Evolutionary conservation across 2,888 invertebrate genomes (phyloP), one percentile per base, ranked within the genome.

Genomic region (Drepana falcataria): DNA sequence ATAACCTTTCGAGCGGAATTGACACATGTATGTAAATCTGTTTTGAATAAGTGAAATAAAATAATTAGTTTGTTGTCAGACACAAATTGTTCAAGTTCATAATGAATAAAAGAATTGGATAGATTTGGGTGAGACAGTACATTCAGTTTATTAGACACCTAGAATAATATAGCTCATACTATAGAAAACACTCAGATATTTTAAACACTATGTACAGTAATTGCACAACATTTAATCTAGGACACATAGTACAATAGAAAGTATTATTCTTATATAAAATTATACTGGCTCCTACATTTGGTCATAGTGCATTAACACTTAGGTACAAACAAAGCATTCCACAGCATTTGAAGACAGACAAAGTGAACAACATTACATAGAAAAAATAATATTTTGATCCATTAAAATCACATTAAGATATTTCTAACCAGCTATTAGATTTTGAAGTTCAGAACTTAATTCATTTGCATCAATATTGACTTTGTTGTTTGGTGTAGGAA

Each of bases 371-470:
- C 40, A 51, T 44, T 59, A 69, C 48, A 59, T 59, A 61, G 56
- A 52, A 60, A 60, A 60, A 48, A 60, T 64, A 63, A 61, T 55
- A 60, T 59, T 48, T 48, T 34, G 34, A 4, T 34, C 37, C 59
- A 61, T 61, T 55, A 56, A 21, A 59, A 52, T 57, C 55, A 53
- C 52, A 52, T 41, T 4, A 52, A 55, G 47, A 35, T 56, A 48
- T 44, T 21, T 69, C 63, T 86, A 90, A 65, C 87, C 86, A 44
- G 87, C 80, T 55, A 91, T 83, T 7, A 92, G 78, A 69, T 92
- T 92, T 77, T 92, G 89, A 48, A 92, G 82, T 66, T 92, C 88
- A 47, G 90, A 77, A 67, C 90, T 91, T 53, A 92, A 75, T 70
- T 92, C 92, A 37, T 84, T 77, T 0, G 91, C 68, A 65, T 92